phyloP scores from a whole-genome alignment of 2,797 vertebrate species.

The Labeo calbasu region DNA sequence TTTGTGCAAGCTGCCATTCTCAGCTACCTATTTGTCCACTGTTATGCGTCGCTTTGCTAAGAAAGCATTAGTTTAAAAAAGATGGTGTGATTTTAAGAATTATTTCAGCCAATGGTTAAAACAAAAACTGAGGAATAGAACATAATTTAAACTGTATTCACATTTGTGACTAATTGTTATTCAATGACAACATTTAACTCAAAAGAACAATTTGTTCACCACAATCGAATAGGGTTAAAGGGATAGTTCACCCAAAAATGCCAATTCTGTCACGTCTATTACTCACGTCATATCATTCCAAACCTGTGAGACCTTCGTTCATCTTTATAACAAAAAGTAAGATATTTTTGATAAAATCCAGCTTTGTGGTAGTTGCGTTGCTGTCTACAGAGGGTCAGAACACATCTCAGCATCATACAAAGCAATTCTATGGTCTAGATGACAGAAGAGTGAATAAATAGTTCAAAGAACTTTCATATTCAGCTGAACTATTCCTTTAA shows the following conservation, averaged over 20 bases:
- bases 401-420: not conserved
- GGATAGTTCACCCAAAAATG: no score
- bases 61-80: not conserved
- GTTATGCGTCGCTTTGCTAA: not conserved
- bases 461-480: not conserved
- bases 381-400: no score
- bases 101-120: no score
- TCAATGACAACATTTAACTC: not conserved
- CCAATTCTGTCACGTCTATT: no score
- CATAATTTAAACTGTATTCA: not conserved
- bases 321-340: no score
- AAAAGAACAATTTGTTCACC: no score
- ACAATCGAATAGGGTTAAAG: not conserved
- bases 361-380: no score
- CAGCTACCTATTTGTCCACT: not conserved
- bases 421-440: not conserved
- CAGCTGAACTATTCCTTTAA: not conserved
- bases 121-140: not conserved
- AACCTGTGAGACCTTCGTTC: no score
- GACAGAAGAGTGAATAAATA: not conserved
- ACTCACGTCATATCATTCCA: no score
- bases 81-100: no score
- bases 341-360: no score
- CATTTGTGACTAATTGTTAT: not conserved
- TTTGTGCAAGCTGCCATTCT: no score